A percentile compares a stretch with the other conserved stretches of the same genome.
phyloP scores from a whole-genome alignment of 1,140 invertebrate species.

The Saccostrea echinata region DNA sequence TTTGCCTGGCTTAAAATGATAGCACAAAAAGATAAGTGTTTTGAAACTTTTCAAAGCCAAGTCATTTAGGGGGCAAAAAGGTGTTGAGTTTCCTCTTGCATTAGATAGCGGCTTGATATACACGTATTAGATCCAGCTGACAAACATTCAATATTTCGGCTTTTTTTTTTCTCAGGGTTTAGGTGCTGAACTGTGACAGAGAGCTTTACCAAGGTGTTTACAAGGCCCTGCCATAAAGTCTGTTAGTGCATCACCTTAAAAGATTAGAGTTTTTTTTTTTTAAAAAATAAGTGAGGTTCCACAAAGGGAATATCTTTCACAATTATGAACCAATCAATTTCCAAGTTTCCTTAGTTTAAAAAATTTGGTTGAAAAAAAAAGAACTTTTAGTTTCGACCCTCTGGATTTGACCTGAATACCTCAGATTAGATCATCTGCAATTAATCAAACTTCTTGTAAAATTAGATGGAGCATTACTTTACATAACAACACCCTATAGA shows the following conservation, averaged over 20 bases:
- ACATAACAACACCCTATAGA: neutral
- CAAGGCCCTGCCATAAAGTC: neutral
- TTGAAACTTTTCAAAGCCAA: slow-evolving; percentile 34
- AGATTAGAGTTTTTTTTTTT: neutral
- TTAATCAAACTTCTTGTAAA: neutral
- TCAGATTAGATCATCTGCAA: neutral
- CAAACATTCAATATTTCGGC: neutral
- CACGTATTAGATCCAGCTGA: slow-evolving; percentile 27
- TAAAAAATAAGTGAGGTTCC: neutral
- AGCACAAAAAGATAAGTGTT: slow-evolving; percentile 27
- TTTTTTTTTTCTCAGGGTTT: slow-evolving; percentile 4
- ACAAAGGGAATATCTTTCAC: neutral
- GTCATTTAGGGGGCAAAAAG: slow-evolving; percentile 5
- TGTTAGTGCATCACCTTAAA: slow-evolving; percentile 12
- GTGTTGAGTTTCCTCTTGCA: slow-evolving; percentile 11
- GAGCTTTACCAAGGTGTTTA: slow-evolving; percentile 13
- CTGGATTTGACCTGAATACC: neutral
- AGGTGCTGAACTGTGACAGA: slow-evolving; percentile 33
- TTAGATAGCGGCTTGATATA: slow-evolving; percentile 28
- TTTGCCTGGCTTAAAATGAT: slow-evolving; percentile 15
- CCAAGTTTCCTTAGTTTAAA: neutral
- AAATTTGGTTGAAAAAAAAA: neutral
- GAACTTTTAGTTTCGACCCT: neutral
- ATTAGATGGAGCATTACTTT: neutral
- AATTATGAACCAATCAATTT: neutral